Conservation (phyloP, 2,113 vertebrate genomes). For the Mohoua ochrocephala region DNA sequence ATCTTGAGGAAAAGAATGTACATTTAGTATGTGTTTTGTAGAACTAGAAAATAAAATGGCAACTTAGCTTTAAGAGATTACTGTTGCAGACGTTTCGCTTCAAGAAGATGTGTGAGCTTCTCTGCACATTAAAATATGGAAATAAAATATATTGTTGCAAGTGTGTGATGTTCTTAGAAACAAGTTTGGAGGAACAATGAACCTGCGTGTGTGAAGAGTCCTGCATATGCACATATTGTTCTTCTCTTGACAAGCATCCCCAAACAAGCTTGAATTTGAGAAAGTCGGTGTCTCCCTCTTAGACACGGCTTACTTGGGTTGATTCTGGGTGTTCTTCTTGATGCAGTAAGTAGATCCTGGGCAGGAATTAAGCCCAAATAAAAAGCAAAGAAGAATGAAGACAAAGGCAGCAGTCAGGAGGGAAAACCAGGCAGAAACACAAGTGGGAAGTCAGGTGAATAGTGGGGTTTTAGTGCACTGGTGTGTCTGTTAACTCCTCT, state of each 20-base stretch:
- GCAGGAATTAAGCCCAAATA: not conserved
- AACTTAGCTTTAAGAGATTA: not conserved
- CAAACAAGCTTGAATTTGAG: not conserved
- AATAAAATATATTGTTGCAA: not conserved
- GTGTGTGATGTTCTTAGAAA: not conserved
- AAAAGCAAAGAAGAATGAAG: not conserved
- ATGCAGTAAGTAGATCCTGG: not conserved
- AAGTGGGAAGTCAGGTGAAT: not conserved
- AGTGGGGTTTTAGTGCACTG: not conserved
- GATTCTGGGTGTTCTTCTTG: not conserved
- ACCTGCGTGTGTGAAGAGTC: not conserved
- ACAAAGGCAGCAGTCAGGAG: not conserved
- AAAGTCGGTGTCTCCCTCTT: not conserved
- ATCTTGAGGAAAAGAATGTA: not conserved
- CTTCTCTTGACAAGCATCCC: not conserved
- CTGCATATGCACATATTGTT: not conserved
- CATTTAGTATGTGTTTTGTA: not conserved
- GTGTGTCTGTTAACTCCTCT: not conserved
- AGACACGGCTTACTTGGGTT: not conserved
- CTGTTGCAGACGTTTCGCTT: not conserved
- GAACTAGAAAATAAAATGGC: not conserved
- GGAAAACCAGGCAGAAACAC: not conserved
- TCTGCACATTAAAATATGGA: not conserved
- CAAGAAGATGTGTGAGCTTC: not conserved
- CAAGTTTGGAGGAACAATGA: not conserved